Conservation (phyloP, 2,888 invertebrate species). For the Xestia rhomboidea region DNA sequence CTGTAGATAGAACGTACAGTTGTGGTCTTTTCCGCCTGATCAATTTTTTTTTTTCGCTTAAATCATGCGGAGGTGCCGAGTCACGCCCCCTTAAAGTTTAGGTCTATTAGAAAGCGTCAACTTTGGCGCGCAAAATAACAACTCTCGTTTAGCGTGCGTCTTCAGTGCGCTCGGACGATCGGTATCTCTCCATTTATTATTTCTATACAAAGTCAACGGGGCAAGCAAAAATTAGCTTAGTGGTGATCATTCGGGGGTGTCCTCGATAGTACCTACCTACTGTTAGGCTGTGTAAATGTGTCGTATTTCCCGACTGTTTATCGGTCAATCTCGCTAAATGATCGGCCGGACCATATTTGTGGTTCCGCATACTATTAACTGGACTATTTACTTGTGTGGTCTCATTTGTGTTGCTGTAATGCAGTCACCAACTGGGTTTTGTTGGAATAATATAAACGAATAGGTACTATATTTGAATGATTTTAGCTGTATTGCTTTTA, state of each 20-base stretch:
- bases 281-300: constrained; percentile 36
- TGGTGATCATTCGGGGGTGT: no score
- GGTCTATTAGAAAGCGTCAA: no score
- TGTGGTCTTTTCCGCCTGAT: no score
- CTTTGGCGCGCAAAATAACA: no score
- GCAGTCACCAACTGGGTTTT: constrained; percentile 5
- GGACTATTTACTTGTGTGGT: constrained; percentile 25
- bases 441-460: constrained; percentile 11
- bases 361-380: constrained; percentile 36
- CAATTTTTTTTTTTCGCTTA: no score
- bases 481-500: neutral
- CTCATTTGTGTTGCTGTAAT: constrained; percentile 29
- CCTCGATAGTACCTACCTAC: constrained; percentile 19
- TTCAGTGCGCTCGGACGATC: no score
- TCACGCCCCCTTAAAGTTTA: no score
- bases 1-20: neutral
- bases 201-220: no score
- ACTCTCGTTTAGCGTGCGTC: no score
- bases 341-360: constrained; percentile 43
- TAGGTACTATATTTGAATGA: neutral
- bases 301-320: constrained; percentile 41
- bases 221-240: no score
- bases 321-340: constrained; percentile 51
- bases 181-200: no score
- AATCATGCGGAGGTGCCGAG: no score